Conservation (phyloP, 2,113 vertebrate species). For the Hoplias malabaricus region DNA sequence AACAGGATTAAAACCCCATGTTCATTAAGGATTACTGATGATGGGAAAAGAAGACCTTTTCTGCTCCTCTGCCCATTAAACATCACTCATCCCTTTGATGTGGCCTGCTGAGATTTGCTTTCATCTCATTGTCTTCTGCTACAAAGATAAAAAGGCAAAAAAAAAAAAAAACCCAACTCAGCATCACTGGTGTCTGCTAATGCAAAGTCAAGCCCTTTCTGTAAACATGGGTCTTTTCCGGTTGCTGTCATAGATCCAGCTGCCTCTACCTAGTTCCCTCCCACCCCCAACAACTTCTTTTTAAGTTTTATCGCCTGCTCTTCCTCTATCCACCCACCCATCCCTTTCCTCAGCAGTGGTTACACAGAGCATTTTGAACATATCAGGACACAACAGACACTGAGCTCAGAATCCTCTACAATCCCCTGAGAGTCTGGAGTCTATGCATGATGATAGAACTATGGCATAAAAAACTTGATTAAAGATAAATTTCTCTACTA, state of each 20-base stretch:
- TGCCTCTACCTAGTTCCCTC: slow-evolving; percentile 1
- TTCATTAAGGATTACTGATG: slow-evolving; percentile 56
- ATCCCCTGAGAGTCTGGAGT: slow-evolving; percentile 30
- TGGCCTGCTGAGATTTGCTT: slow-evolving; percentile 28
- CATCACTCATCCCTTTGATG: slow-evolving; percentile 53
- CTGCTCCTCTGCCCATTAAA: slow-evolving; percentile 46
- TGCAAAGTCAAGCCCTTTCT: slow-evolving; percentile 54
- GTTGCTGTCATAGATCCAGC: slow-evolving; percentile 26
- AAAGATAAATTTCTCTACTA: slow-evolving; percentile 26
- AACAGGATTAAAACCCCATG: slow-evolving; percentile 60
- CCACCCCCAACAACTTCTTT: slow-evolving; percentile 16
- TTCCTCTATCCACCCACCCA: slow-evolving; percentile 67
- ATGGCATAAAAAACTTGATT: slow-evolving; percentile 62
- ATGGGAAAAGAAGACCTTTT: slow-evolving; percentile 52
- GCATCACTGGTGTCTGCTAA: slow-evolving; percentile 41
- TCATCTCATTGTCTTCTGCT: slow-evolving; percentile 46
- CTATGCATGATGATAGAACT: slow-evolving; percentile 57
- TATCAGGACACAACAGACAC: neutral
- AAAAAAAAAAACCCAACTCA: slow-evolving; percentile 35
- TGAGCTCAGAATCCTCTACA: slow-evolving; percentile 2
- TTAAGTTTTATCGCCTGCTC: slow-evolving; percentile 54
- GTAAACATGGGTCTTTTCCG: slow-evolving; percentile 60
- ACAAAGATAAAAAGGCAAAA: slow-evolving; percentile 40
- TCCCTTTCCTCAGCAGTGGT: slow-evolving; percentile 60
- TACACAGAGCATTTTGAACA: slow-evolving; percentile 50